Evolutionary conservation across 2,113 vertebrate genomes (phyloP).

Genomic region (Psettodes erumei): DNA sequence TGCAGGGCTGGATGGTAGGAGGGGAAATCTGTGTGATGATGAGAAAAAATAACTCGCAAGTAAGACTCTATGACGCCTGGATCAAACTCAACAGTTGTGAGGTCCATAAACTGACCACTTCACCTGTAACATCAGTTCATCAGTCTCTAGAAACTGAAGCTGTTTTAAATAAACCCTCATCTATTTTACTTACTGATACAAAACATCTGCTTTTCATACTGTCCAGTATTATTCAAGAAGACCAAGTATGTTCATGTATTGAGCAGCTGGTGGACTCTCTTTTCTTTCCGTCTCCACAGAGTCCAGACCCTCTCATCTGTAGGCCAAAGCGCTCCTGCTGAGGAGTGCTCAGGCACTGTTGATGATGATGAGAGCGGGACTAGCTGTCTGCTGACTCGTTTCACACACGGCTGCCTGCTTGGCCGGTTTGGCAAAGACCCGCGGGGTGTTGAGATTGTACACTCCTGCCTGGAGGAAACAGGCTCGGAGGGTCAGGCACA

Average conservation of each 20-base stretch:
- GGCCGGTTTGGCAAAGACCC: slow-evolving; percentile 90
- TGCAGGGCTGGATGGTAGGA: no score
- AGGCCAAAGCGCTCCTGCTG: slow-evolving; percentile 45
- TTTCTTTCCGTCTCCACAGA: not conserved
- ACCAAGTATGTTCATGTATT: not conserved
- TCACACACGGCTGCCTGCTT: slow-evolving; percentile 89
- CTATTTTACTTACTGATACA: slow-evolving; percentile 49
- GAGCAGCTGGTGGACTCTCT: not conserved
- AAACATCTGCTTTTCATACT: slow-evolving; percentile 46
- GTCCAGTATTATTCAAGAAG: slow-evolving; percentile 11
- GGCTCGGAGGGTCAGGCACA: slow-evolving; percentile 87
- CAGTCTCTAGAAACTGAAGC: slow-evolving; percentile 17
- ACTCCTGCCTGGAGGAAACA: slow-evolving; percentile 95
- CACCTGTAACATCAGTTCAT: slow-evolving; percentile 68
- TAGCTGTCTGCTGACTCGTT: slow-evolving; percentile 92
- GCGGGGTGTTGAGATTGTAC: slow-evolving; percentile 94
- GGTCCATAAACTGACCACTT: slow-evolving; percentile 67
- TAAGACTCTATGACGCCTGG: not conserved
- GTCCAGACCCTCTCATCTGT: not conserved
- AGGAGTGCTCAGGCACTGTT: slow-evolving; percentile 86
- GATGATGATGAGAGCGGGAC: slow-evolving; percentile 96
- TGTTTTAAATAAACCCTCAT: slow-evolving; percentile 25
- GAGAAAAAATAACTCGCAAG: slow-evolving; percentile 3
- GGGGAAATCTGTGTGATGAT: not conserved
- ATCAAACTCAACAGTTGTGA: slow-evolving; percentile 44